Conservation (phyloP, 2,797 vertebrate genomes). For the Anguilla pacifica region DNA sequence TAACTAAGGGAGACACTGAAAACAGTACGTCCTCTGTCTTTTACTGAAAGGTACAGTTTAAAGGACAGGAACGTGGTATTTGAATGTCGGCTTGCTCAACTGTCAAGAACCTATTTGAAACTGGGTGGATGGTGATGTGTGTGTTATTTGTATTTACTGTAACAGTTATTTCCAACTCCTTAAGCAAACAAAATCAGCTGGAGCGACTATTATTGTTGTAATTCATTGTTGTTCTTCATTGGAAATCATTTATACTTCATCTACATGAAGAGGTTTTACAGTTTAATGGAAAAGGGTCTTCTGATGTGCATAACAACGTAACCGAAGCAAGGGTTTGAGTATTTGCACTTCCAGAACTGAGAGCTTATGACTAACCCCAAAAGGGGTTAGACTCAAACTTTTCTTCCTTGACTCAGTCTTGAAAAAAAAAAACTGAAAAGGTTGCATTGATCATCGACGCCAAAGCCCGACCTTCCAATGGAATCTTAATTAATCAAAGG, state of each 20-base stretch:
- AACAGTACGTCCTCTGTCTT: background rate
- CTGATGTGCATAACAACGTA: background rate
- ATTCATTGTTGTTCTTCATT: too few relatives aligned
- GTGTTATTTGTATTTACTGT: too few relatives aligned
- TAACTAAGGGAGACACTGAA: background rate
- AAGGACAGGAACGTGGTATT: background rate
- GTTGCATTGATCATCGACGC: background rate
- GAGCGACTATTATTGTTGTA: background rate
- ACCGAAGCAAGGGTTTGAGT: background rate
- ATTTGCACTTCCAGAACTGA: background rate
- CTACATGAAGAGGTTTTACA: background rate
- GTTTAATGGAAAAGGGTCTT: background rate
- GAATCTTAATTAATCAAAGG: slow-evolving; percentile 13
- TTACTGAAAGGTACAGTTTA: background rate
- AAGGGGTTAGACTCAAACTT: background rate
- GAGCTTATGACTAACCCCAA: background rate
- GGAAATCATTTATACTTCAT: background rate
- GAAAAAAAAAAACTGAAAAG: background rate
- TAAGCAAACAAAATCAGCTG: background rate
- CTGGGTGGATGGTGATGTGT: background rate
- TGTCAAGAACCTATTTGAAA: background rate
- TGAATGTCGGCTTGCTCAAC: background rate
- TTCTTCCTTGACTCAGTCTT: background rate
- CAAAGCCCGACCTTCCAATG: background rate
- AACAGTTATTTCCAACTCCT: too few relatives aligned